Evolutionary conservation across 2,113 vertebrate species (phyloP), one percentile per base, ranked within the genome.

Genomic region (Falcunculus frontatus): DNA sequence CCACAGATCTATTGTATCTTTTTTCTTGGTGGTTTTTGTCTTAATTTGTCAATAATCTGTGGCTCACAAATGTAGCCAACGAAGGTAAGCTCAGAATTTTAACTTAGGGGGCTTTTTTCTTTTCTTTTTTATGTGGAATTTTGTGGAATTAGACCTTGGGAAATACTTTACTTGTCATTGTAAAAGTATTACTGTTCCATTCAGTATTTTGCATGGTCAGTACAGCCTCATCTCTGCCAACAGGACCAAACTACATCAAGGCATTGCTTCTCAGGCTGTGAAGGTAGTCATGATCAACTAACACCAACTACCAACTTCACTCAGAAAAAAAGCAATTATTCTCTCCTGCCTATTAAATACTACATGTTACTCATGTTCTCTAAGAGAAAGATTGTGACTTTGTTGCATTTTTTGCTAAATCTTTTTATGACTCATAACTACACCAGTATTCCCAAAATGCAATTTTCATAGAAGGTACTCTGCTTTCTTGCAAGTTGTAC

Each of bases 131-230:
- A 41, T 79, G 59, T 37, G 62, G 57, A 90, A 95, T 69, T 87
- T 89, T 95, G 56, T 95, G 89, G 64, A 90, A 94, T 86, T 89
- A 92, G 69, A 94, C 75, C 64, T 83, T 95, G 77, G 83, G 75
- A 96, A 75, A 69, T 72, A 73, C 95, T 95, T 94, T 96, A 90
- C 18, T 44, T 87, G 21, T 93, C 73, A 68, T 35, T 81, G 33
- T 39, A 35, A 95, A 85, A 94, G 96, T n/a, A 69, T 53, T 46
- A 30, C 47, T 78, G 10, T 93, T 91, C 73, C 33, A 91, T 65
- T 96, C 95, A 62, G 77, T 75, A 47, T 70, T 95, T 80, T 65
- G 81, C 56, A 75, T 95, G 56, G 46, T 56, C 64, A 89, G 44
- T 32, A 84, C 32, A 78, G 89, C 37, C 74, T 97, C 96, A 47